Percentiles rank a stretch among this genome's conserved stretches.
Conservation (phyloP, 2,113 vertebrate genomes). For the Cervus canadensis region DNA sequence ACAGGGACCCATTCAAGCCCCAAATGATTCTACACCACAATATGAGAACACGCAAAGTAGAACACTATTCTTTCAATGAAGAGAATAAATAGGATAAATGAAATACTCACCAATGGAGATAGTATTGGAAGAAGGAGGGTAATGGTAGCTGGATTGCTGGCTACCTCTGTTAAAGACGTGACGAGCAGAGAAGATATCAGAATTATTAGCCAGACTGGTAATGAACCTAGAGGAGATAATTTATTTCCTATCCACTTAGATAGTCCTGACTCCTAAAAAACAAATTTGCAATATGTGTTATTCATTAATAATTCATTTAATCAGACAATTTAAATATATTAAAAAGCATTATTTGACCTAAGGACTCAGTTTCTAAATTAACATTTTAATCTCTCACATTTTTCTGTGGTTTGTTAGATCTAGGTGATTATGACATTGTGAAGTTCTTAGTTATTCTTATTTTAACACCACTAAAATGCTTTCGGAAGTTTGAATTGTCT, state of each 20-base stretch:
- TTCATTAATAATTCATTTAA: conserved; percentile 8
- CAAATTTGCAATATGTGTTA: not conserved
- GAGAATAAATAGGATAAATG: not conserved
- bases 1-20: not conserved
- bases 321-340: not conserved
- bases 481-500: not conserved
- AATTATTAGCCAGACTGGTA: conserved; percentile 85
- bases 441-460: not conserved
- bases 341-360: not conserved
- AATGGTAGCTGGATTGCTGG: conserved; percentile 94
- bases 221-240: conserved; percentile 87
- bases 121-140: conserved; percentile 94
- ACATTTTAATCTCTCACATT: not conserved
- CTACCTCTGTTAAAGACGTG: conserved; percentile 92
- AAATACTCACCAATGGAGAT: conserved; percentile 88
- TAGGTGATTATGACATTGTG: not conserved
- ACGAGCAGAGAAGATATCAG: conserved; percentile 89
- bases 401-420: not conserved
- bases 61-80: not conserved
- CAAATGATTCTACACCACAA: not conserved
- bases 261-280: conserved; percentile 86
- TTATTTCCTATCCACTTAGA: conserved; percentile 90
- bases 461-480: not conserved
- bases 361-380: conserved; percentile 21
- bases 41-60: not conserved